Percentiles rank a stretch among this genome's conserved stretches.
phyloP scores from a whole-genome alignment of 2,888 invertebrate species.

The Danaus chrysippus region DNA sequence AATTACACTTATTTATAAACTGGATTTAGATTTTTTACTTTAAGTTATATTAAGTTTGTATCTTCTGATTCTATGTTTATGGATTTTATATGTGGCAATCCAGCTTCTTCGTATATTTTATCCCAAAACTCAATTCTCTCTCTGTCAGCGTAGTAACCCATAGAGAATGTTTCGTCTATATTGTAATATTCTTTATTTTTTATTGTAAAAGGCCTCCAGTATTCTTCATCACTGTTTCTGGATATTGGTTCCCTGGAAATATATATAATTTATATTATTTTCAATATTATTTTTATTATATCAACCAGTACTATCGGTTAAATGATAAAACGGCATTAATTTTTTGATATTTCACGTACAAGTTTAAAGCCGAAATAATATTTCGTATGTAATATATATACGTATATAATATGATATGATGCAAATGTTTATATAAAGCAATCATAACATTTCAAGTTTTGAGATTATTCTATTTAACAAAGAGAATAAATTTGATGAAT shows the following conservation, averaged over 20 bases:
- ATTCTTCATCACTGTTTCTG: constrained; percentile 35
- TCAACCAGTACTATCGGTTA: no score
- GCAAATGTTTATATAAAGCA: no score
- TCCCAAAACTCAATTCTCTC: constrained; percentile 64
- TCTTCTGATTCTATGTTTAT: no score
- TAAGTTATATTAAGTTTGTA: no score
- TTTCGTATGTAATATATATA: no score
- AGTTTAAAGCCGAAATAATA: no score
- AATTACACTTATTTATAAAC: no score
- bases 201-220: constrained; percentile 55
- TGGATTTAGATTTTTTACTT: no score
- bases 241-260: constrained; percentile 53
- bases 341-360: no score
- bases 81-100: constrained; percentile 28
- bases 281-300: neutral
- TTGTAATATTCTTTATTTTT: constrained; percentile 49
- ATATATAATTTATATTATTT: neutral
- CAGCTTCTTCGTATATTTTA: constrained; percentile 53
- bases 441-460: no score
- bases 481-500: neutral
- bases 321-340: no score
- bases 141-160: constrained; percentile 45
- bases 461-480: neutral
- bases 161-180: constrained; percentile 46
- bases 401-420: no score